Percentiles rank a stretch among this genome's conserved stretches.
phyloP scores from a whole-genome alignment of 2,888 invertebrate species.

The Aporophyla nigra region DNA sequence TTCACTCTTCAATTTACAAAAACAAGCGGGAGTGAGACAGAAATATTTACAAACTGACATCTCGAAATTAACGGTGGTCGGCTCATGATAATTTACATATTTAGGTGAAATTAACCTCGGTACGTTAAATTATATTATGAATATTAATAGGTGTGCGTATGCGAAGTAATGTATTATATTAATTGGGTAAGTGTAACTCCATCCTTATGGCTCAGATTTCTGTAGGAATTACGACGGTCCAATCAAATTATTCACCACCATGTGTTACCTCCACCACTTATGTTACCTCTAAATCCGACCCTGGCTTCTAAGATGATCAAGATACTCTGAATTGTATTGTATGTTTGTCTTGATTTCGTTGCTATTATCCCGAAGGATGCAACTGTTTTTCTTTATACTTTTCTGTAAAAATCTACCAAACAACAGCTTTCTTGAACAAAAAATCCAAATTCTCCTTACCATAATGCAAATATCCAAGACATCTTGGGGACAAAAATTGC shows the following conservation, averaged over 20 bases:
- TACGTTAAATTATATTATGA: slow-evolving; percentile 91
- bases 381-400: background rate
- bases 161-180: slow-evolving; percentile 81
- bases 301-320: background rate
- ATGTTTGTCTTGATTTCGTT: background rate
- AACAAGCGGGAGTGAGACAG: slow-evolving; percentile 73
- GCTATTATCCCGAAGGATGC: background rate
- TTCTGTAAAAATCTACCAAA: background rate
- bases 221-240: slow-evolving; percentile 32
- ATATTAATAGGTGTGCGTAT: slow-evolving; percentile 88
- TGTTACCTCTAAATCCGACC: background rate
- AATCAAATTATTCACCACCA: slow-evolving; percentile 20
- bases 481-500: slow-evolving; percentile 77
- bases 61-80: slow-evolving; percentile 90
- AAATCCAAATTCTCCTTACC: slow-evolving; percentile 58
- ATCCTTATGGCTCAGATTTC: slow-evolving; percentile 86
- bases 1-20: slow-evolving; percentile 65
- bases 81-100: slow-evolving; percentile 92
- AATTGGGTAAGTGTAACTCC: slow-evolving; percentile 78
- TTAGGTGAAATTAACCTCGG: slow-evolving; percentile 91
- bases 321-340: background rate
- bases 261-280: background rate
- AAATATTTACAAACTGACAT: slow-evolving; percentile 89
- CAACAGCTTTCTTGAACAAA: slow-evolving; percentile 31
- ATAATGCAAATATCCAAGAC: slow-evolving; percentile 67